Conservation (phyloP, 2,797 vertebrate species). For the Gambusia yucatana region DNA sequence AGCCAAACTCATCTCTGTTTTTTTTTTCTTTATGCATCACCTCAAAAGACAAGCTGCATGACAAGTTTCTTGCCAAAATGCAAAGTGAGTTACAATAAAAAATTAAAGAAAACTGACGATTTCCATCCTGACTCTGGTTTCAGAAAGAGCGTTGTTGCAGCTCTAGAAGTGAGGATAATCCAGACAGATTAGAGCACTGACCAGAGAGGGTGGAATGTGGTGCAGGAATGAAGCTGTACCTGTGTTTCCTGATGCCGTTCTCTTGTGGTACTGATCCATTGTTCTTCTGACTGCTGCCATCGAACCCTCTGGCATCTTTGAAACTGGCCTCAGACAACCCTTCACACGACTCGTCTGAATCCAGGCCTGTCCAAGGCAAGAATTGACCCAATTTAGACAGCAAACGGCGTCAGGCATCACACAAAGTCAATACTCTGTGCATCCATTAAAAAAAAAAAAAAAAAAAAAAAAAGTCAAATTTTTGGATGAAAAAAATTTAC, state of each 20-base stretch:
- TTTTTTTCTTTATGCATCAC: background rate
- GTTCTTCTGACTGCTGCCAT: slow-evolving; percentile 75
- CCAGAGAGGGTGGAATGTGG: slow-evolving; percentile 4
- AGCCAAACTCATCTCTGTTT: background rate
- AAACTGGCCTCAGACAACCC: slow-evolving; percentile 90
- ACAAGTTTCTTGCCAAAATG: background rate
- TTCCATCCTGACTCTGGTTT: background rate
- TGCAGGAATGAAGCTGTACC: slow-evolving; percentile 78
- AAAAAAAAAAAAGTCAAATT: background rate
- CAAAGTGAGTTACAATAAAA: background rate
- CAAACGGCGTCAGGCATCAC: background rate
- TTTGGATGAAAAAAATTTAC: background rate
- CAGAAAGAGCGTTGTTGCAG: background rate
- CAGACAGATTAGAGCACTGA: no score
- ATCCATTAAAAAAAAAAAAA: background rate
- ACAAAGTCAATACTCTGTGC: background rate
- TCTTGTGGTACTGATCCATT: slow-evolving; percentile 85
- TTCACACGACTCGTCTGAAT: slow-evolving; percentile 94
- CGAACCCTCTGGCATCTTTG: slow-evolving; percentile 84
- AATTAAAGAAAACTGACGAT: background rate
- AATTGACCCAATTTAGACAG: background rate
- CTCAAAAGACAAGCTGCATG: background rate
- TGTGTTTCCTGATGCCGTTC: slow-evolving; percentile 93
- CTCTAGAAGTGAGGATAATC: background rate
- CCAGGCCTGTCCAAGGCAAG: slow-evolving; percentile 85